Evolutionary conservation across 2,888 invertebrate genomes (phyloP).

Genomic region (Andricus quercusramuli): DNA sequence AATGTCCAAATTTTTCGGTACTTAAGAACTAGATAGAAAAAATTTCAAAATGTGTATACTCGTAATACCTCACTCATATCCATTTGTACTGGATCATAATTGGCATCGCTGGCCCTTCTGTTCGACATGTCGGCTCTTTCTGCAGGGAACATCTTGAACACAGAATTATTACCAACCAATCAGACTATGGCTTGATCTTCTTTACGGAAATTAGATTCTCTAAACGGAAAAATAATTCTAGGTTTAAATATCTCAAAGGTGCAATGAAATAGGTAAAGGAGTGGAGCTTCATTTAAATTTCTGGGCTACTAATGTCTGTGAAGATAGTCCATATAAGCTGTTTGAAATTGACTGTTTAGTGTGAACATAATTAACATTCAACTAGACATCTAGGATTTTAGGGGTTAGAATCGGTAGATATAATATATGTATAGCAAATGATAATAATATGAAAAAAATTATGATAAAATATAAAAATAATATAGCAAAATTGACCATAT

Average conservation of each 20-base stretch:
- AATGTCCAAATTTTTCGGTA: conserved; percentile 49
- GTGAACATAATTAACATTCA: too few species aligned
- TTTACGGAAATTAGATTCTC: conserved; percentile 23
- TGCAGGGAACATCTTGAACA: conserved; percentile 64
- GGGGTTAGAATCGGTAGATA: too few species aligned
- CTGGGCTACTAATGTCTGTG: too few species aligned
- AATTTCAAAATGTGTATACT: background rate
- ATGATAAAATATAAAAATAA: too few species aligned
- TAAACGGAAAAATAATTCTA: conserved; percentile 30
- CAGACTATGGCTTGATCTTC: conserved; percentile 29
- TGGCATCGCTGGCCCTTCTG: conserved; percentile 81
- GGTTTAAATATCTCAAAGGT: background rate
- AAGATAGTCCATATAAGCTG: too few species aligned
- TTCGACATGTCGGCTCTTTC: conserved; percentile 43
- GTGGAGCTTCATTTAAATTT: too few species aligned
- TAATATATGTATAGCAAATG: too few species aligned
- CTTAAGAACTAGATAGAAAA: conserved; percentile 1
- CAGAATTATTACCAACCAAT: conserved; percentile 37
- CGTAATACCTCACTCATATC: conserved; percentile 86
- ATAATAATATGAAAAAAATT: too few species aligned
- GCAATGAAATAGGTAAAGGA: too few species aligned
- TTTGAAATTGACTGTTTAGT: too few species aligned
- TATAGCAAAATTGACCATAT: too few species aligned
- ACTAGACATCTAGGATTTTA: too few species aligned
- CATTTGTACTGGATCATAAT: conserved; percentile 89